Base-by-base conservation (phyloP, 35 echinoderm and acorn worm species). In the Heliocidaris erythrogramma region DNA sequence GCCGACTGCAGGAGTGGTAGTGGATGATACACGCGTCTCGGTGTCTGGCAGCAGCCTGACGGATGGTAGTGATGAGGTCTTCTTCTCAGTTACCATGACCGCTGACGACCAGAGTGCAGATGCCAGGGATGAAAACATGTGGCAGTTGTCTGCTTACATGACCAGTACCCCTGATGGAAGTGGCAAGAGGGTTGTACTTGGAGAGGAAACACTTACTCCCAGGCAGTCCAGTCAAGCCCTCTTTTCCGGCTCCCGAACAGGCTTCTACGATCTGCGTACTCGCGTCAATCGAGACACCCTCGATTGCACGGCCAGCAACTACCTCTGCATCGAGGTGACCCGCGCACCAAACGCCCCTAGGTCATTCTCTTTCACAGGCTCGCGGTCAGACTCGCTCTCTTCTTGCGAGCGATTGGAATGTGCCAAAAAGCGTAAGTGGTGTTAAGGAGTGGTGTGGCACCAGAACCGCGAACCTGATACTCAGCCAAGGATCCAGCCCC, bases 271-370 rank as follows among this genome's bases (percentile, higher is more conserved):
- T 86, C 93, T 99, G 9, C 95, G 94, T 9, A 95, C 94, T 0
- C 69, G 88, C 49, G 60, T 99, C 10, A 93, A 99, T 21, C 92
- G 52, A 32, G 24, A 88, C 31, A 85, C 95, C 9, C 29, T 97
- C 14, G 94, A 86, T 59, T 99, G 98, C 85, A 49, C 94, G 7
- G 93, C 94, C 13, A 92, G 94, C 53, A 95, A 90, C 59, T 97
- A 95, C 65, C 94, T 99, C 14, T 99, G 98, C 86, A 95, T 97
- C 21, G 96, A 99, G 84, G 30, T 99, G 32, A 14, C 65, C 53
- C 92, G 88, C 18, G 94, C 85, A 21, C 65, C 93, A 35, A 50
- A 90, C 8, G 93, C 96, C 2, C 60, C 47, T 32, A 78, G 87
- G 8, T 85, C 61, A 24, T 98, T 96, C 90, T 59, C 50, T 49